Evolutionary conservation across 2,888 invertebrate genomes (phyloP).

Genomic region (Lithophane socia): DNA sequence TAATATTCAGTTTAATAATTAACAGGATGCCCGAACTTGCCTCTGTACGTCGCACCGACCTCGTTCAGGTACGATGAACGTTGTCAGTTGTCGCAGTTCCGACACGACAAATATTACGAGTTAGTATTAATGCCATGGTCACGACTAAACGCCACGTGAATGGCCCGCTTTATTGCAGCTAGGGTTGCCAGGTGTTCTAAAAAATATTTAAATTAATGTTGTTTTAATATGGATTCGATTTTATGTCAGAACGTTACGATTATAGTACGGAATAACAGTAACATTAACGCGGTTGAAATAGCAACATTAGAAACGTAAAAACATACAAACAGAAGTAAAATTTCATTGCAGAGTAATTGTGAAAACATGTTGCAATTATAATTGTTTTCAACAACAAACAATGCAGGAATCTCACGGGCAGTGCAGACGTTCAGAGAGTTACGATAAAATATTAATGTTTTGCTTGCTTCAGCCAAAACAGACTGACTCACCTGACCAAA

Average conservation of each 20-base stretch:
- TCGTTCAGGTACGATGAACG: constrained; percentile 65
- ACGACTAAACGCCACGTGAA: constrained; percentile 58
- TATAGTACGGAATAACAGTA: constrained; percentile 14
- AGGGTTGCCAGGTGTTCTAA: constrained; percentile 38
- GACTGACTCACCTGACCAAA: constrained; percentile 52
- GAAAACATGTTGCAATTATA: constrained; percentile 28
- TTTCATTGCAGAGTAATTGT: constrained; percentile 23
- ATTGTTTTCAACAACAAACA: constrained; percentile 45
- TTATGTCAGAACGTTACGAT: constrained; percentile 3
- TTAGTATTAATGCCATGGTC: constrained; percentile 65
- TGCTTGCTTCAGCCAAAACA: constrained; percentile 40
- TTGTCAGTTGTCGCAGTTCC: constrained; percentile 30
- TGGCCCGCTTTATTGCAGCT: constrained; percentile 54
- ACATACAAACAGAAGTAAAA: constrained; percentile 20
- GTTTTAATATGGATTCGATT: constrained; percentile 24
- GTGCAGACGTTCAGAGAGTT: constrained; percentile 20
- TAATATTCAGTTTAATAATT: constrained; percentile 56
- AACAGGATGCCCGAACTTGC: constrained; percentile 52
- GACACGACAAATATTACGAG: constrained; percentile 58
- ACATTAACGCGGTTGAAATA: constrained; percentile 32
- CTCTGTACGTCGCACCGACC: constrained; percentile 46
- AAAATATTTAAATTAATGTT: constrained; percentile 5
- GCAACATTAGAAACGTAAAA: constrained; percentile 19
- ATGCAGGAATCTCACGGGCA: constrained; percentile 26
- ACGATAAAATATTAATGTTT: constrained; percentile 47